Evolutionary conservation across 2,888 invertebrate species (phyloP).

Genomic region (Acanthosepion pharaonis): DNA sequence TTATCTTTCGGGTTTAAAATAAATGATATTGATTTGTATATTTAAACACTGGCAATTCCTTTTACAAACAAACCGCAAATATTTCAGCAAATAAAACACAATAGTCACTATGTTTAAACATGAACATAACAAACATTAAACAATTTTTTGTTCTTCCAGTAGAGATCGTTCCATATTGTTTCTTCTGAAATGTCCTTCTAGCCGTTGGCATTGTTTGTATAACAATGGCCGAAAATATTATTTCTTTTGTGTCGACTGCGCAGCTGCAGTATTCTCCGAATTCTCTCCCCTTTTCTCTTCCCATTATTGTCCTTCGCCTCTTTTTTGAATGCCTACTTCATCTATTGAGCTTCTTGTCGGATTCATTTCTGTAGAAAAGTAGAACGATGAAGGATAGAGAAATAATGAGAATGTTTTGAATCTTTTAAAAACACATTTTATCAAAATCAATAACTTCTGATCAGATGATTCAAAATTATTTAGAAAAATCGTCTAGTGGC

Average conservation of each 20-base stretch:
- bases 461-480: not conserved
- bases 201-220: not conserved
- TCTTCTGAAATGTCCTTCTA: not conserved
- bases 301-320: not conserved
- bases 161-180: not conserved
- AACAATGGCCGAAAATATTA: not conserved
- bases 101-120: not conserved
- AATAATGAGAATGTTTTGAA: not conserved
- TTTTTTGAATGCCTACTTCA: constrained; percentile 11
- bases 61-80: not conserved
- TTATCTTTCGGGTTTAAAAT: not conserved
- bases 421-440: not conserved
- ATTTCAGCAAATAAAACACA: constrained; percentile 17
- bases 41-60: not conserved
- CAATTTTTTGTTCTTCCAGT: not conserved
- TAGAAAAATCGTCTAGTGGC: not conserved
- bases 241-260: constrained; percentile 20
- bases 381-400: not conserved
- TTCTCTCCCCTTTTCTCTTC: not conserved
- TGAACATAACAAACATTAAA: not conserved
- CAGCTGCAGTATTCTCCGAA: not conserved
- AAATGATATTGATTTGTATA: not conserved
- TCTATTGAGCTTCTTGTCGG: not conserved
- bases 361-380: not conserved
- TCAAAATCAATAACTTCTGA: not conserved